phyloP scores from a whole-genome alignment of 2,113 vertebrate genomes.

The Phainopepla nitens region DNA sequence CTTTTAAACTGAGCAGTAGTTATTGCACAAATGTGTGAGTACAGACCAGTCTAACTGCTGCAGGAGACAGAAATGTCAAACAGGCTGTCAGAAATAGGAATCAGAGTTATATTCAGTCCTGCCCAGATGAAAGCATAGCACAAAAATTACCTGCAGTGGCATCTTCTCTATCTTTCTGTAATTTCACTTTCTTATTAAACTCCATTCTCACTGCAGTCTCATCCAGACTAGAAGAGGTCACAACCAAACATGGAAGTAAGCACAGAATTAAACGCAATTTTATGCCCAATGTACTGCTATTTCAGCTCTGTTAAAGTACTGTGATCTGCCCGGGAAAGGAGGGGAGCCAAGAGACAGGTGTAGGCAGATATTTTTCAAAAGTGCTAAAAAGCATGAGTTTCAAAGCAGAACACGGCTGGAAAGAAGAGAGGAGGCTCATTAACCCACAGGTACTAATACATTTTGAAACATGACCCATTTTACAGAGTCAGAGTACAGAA shows the following conservation, averaged over 20 bases:
- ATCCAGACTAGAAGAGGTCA: background rate
- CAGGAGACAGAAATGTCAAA: constrained; percentile 31
- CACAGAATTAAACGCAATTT: background rate
- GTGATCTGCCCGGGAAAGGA: background rate
- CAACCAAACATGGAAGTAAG: background rate
- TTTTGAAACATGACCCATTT: background rate
- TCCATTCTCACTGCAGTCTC: background rate
- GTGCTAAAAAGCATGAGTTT: background rate
- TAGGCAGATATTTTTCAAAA: background rate
- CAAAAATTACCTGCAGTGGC: background rate
- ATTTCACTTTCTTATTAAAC: constrained; percentile 1
- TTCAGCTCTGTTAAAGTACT: background rate
- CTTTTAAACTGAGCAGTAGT: background rate
- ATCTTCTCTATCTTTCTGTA: background rate
- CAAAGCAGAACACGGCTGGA: background rate
- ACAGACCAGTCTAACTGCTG: background rate
- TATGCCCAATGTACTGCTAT: background rate
- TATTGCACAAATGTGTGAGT: constrained; percentile 1
- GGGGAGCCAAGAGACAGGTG: background rate
- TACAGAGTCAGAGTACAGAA: background rate
- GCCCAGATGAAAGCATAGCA: background rate
- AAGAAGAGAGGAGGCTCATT: background rate
- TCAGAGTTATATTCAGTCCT: background rate
- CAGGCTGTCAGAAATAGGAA: constrained; percentile 14
- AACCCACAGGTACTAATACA: background rate